These are phyloP conservation scores for Strigops habroptila DNA, from an alignment of 2,113 vertebrate species.

Conservation along the genomic window DNA sequence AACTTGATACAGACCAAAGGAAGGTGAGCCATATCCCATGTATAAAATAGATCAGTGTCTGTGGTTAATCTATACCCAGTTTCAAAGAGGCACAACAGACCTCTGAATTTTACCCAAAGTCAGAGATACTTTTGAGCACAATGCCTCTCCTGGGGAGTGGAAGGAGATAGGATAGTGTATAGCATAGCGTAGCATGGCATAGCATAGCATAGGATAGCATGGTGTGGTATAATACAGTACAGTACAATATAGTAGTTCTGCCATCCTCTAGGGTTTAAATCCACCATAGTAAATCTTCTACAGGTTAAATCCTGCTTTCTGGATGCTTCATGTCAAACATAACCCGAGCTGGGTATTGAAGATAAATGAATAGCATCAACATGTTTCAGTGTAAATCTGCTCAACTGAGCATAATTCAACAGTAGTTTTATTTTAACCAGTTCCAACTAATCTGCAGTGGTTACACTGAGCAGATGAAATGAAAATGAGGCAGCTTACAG, in stretches of 20 bases:
- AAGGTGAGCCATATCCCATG: neutral
- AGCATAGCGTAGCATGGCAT: rapidly evolving
- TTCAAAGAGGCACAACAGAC: neutral
- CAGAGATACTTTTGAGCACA: neutral
- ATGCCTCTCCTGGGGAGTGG: neutral
- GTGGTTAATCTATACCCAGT: neutral
- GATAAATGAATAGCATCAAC: neutral
- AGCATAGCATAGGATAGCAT: rapidly evolving
- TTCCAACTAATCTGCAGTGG: neutral
- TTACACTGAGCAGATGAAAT: neutral
- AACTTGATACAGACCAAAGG: neutral
- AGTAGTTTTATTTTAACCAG: neutral
- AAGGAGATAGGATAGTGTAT: neutral
- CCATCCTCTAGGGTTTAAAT: neutral
- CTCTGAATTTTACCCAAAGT: neutral
- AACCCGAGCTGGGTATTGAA: neutral
- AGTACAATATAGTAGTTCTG: neutral
- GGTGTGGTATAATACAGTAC: no score
- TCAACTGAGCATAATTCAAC: neutral
- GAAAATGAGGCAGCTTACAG: constrained; percentile 16
- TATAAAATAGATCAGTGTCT: neutral
- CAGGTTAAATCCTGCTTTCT: neutral
- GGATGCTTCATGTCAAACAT: neutral
- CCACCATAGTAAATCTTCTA: neutral
- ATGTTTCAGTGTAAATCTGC: neutral